Evolutionary conservation across 2,888 invertebrate species (phyloP), one percentile per base, ranked within the genome.

Genomic region (Drosophila flavopinicola): DNA sequence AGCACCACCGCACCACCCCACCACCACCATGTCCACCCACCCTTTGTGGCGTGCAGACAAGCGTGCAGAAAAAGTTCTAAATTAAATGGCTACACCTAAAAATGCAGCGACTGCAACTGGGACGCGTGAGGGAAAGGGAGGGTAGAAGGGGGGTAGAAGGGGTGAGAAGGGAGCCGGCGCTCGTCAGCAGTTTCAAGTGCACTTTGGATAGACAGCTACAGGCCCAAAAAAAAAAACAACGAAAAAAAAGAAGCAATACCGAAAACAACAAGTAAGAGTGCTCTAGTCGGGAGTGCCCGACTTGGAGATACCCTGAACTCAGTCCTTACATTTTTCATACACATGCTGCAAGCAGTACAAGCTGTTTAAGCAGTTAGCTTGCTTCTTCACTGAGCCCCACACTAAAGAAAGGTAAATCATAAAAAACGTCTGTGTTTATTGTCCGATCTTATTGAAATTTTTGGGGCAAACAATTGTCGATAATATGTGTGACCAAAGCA

Each of bases 51-150:
- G 87, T 69, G 87, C 83, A 87, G 83, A 87, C 87, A 85, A 85
- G 76, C 83, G 87, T 85, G 73, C 73, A 86, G 79, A 78, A 75
- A 73, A 76, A 79, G 79, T 83, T 83, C 83, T 83, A 83, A 82
- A 83, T 85, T 87, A 87, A 87, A 87, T 83, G 85, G 83, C 76
- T 87, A 85, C 79, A 82, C 79, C 87, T 83, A 83, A 87, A 85
- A 85, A 87, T 85, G 83, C 85, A 83, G 78, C 69, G 66, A 82
- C 73, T 72, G 85, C 82, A 86, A 64, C 82, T 44, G 75, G n/a
- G n/a, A n/a, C n/a, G n/a, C n/a, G n/a, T n/a, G n/a, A n/a, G n/a
- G n/a, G n/a, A n/a, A n/a, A n/a, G n/a, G n/a, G n/a, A n/a, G n/a
- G 44, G 47, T 20, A 4, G 24, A n/a, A 15, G 24, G 23, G 39